Evolutionary conservation across 2,113 vertebrate species (phyloP).

Genomic region (Alligator mississippiensis): DNA sequence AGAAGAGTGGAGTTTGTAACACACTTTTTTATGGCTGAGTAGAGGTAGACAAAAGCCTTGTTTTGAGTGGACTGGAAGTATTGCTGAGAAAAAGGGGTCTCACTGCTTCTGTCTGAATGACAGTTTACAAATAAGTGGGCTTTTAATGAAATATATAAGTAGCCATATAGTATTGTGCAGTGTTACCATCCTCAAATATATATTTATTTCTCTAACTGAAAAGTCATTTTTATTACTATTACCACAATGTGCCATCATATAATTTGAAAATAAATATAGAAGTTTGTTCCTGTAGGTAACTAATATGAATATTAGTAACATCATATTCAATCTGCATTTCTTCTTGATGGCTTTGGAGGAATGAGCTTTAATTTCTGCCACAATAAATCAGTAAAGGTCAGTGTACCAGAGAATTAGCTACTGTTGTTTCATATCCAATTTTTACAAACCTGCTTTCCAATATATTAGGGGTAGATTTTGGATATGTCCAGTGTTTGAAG

Average conservation of each 20-base stretch:
- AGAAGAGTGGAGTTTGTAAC: background rate
- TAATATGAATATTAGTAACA: background rate
- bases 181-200: background rate
- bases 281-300: background rate
- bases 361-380: background rate
- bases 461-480: background rate
- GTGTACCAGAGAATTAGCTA: background rate
- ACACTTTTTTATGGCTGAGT: background rate
- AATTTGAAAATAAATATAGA: background rate
- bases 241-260: background rate
- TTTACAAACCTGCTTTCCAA: background rate
- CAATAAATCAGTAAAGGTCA: background rate
- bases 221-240: background rate
- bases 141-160: background rate
- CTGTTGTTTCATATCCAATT: background rate
- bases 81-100: background rate
- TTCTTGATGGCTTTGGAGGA: background rate
- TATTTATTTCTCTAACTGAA: background rate
- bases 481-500: background rate
- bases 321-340: rapidly evolving
- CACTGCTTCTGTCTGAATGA: background rate
- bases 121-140: background rate
- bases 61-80: background rate
- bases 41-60: background rate
- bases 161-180: background rate